Evolutionary conservation across 2,797 vertebrate genomes (phyloP).

Genomic region (Erithacus rubecula): DNA sequence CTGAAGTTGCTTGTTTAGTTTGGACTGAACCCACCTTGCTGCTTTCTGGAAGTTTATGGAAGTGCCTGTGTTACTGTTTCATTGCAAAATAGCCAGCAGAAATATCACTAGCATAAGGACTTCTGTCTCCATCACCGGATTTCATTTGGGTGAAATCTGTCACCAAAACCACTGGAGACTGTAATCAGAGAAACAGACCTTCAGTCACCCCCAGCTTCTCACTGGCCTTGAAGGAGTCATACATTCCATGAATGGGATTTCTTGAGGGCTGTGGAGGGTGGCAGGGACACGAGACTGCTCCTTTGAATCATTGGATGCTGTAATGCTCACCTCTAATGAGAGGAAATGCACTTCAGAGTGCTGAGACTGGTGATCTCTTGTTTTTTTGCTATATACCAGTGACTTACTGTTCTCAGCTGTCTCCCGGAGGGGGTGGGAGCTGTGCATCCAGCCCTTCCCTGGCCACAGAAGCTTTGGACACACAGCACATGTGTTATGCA

Average conservation of each 20-base stretch:
- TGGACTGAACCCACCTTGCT: neutral
- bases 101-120: neutral
- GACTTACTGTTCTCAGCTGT: neutral
- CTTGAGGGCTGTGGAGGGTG: neutral
- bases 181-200: neutral
- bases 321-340: neutral
- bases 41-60: neutral
- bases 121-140: neutral
- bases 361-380: neutral
- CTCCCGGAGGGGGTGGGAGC: neutral
- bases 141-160: neutral
- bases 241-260: neutral
- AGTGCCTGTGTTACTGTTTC: neutral
- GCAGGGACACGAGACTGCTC: neutral
- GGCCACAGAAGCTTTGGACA: neutral
- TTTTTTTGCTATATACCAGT: neutral
- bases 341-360: neutral
- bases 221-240: neutral
- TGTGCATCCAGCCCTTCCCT: neutral
- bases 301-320: neutral
- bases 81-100: neutral
- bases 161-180: neutral
- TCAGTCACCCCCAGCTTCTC: neutral
- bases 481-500: fast-evolving
- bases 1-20: neutral